Percentiles rank a stretch among this genome's conserved stretches.
Conservation (phyloP, 1,140 invertebrate species). For the Campodea augens region DNA sequence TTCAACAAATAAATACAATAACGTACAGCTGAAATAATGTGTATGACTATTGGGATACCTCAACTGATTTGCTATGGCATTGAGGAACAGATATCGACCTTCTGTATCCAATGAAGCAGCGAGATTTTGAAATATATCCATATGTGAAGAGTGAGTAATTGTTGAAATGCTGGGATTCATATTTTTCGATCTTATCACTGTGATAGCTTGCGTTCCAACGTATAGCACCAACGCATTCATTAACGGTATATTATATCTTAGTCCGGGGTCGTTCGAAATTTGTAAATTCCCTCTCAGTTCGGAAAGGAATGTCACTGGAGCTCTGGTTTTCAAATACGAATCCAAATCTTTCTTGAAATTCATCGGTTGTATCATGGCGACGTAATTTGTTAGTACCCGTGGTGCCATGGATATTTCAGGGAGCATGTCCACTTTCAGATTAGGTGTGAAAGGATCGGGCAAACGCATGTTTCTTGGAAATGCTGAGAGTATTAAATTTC, state of each 20-base stretch:
- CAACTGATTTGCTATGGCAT: constrained; percentile 95
- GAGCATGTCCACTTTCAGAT: constrained; percentile 57
- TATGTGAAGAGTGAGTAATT: constrained; percentile 90
- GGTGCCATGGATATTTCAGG: constrained; percentile 50
- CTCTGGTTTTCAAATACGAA: constrained; percentile 82
- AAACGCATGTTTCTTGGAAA: constrained; percentile 94
- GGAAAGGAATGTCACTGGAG: constrained; percentile 87
- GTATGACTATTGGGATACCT: constrained; percentile 98
- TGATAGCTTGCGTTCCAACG: constrained; percentile 90
- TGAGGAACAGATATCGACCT: constrained; percentile 83
- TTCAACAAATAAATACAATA: constrained; percentile 94
- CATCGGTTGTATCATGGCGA: constrained; percentile 62
- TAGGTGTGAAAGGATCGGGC: constrained; percentile 94
- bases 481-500: constrained; percentile 91
- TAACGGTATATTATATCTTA: constrained; percentile 82
- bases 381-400: constrained; percentile 74
- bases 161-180: constrained; percentile 86
- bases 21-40: constrained; percentile 94
- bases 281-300: constrained; percentile 80
- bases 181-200: constrained; percentile 64
- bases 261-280: constrained; percentile 64
- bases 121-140: constrained; percentile 99
- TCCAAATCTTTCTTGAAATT: constrained; percentile 90
- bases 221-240: constrained; percentile 96
- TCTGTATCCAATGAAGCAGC: constrained; percentile 94